Evolutionary conservation across 2,797 vertebrate species (phyloP).

Genomic region (Fundulus diaphanus): DNA sequence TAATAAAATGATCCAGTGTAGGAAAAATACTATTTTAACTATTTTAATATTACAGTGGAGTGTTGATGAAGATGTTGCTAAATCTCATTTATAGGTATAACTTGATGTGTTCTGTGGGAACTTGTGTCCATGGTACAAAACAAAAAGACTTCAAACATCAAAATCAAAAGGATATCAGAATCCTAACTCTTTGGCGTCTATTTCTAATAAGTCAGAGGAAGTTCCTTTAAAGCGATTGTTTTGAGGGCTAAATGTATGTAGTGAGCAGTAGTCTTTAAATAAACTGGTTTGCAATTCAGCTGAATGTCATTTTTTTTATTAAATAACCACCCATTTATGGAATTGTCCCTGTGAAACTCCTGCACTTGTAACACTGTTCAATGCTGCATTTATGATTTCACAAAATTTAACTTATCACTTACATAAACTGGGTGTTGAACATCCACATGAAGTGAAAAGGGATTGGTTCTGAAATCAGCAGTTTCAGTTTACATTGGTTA

Average conservation of each 20-base stretch:
- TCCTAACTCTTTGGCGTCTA: background rate
- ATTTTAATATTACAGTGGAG: background rate
- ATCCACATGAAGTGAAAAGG: background rate
- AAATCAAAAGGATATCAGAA: too few relatives aligned
- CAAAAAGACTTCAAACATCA: background rate
- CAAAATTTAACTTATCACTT: background rate
- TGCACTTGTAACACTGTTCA: background rate
- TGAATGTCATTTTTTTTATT: background rate
- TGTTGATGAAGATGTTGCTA: background rate
- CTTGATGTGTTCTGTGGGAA: background rate
- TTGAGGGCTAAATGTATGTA: too few relatives aligned
- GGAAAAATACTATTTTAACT: background rate
- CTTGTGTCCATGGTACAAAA: background rate
- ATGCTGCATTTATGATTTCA: background rate
- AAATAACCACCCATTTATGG: background rate
- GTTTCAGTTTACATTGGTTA: background rate
- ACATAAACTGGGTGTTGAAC: background rate
- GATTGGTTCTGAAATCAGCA: background rate
- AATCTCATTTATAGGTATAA: background rate
- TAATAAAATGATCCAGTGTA: too few relatives aligned
- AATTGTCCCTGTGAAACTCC: background rate
- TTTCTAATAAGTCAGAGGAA: background rate
- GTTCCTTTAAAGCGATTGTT: background rate
- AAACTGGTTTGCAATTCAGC: background rate
- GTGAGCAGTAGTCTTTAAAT: background rate